Percentiles rank a stretch among this genome's conserved stretches.
Evolutionary conservation across 2,888 invertebrate species (phyloP).

Genomic region (Lucinisca nassula): DNA sequence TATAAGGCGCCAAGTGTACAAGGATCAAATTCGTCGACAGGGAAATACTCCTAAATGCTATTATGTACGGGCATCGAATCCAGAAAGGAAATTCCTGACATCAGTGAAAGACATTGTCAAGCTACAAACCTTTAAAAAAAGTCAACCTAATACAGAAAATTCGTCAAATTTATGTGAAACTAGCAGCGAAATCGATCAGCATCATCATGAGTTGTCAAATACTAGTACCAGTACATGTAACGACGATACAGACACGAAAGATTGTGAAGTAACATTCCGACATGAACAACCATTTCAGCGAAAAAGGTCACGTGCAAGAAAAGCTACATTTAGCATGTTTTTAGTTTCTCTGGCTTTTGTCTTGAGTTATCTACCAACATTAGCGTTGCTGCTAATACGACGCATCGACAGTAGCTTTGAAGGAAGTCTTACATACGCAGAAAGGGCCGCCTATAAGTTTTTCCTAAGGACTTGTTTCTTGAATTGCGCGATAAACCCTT

Average conservation of each 20-base stretch:
- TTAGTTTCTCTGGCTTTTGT: conserved; percentile 69
- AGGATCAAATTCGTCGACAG: not conserved
- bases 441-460: conserved; percentile 64
- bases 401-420: conserved; percentile 53
- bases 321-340: conserved; percentile 72
- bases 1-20: not conserved
- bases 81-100: not conserved
- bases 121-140: not conserved
- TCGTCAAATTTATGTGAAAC: not conserved
- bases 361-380: conserved; percentile 66
- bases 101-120: not conserved
- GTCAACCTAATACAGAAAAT: not conserved
- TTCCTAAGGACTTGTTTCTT: conserved; percentile 72
- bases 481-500: conserved; percentile 75
- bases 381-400: conserved; percentile 51
- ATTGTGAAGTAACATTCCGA: not conserved
- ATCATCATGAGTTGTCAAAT: not conserved
- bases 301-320: conserved; percentile 21
- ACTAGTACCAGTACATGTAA: not conserved
- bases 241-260: too few species aligned
- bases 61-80: too few species aligned
- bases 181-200: not conserved
- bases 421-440: conserved; percentile 45
- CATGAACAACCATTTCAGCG: not conserved
- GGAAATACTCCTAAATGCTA: not conserved